Evolutionary conservation across 2,797 vertebrate genomes (phyloP), one percentile per base, ranked within the genome.

Genomic region (Manis crassicaudata): DNA sequence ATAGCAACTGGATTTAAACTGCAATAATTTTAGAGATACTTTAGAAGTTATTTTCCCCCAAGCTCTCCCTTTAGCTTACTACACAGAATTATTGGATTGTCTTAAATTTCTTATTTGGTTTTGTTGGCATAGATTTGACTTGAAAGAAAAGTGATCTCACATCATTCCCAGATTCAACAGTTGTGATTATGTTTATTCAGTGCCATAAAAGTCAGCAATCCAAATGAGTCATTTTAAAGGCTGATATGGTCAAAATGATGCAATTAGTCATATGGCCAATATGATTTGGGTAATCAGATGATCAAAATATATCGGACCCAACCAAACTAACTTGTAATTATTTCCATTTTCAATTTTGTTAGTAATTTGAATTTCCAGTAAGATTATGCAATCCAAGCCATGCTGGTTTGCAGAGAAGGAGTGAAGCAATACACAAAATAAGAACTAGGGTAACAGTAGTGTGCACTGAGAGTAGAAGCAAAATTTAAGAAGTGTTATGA

Each of bases 261-360:
- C 87, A 80, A 95, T 91, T 62, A 88, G 63, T n/a, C 65, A 94
- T 25, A 20, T 65, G 20, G 13, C 16, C 40, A 88, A 68, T 88
- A 23, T 86, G 65, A 94, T 88, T 79, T 96, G 73, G n/a, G 12
- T 88, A 89, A 82, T 85, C 79, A 89, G 18, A 93, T 89, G 70
- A 65, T 75, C 58, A 86, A 92, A 77, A 89, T 94, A 89, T 94
- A 95, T 63, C 23, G 82, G 58, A 92, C 29, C 18, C 63, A 86
- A 82, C 60, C 11, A 73, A 82, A 94, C 52, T 43, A 80, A 83
- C 82, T 90, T 79, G 40, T 77, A 94, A 94, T 94, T 27, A 90
- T 73, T 88, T 86, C 56, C 35, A 85, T 92, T 96, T 90, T 81
- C 68, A 68, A 79, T 25, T 14, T 87, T 84, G 37, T 56, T 87